These are phyloP conservation scores for Rhaphigaster nebulosa DNA, from an alignment of 2,888 invertebrate genomes.

Conservation along the genomic window DNA sequence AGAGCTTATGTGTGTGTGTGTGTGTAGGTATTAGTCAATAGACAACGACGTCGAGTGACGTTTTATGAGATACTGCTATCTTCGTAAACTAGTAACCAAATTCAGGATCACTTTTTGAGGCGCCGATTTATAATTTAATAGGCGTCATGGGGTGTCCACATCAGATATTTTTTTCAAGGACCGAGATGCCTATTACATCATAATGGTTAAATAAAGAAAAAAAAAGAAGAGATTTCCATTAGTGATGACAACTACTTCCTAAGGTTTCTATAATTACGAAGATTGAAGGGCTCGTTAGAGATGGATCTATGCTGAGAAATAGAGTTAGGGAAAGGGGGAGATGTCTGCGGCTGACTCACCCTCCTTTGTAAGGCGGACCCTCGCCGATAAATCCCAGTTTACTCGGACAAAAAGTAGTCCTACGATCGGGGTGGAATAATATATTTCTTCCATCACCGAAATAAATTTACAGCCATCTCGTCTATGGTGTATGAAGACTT, in stretches of 20 bases:
- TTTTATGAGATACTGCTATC: no score
- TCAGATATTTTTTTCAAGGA: no score
- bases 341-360: slow-evolving; percentile 46
- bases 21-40: no score
- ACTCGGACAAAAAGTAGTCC: slow-evolving; percentile 17
- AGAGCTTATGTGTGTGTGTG: no score
- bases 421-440: not conserved
- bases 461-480: slow-evolving; percentile 9
- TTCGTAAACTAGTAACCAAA: no score
- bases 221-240: not conserved
- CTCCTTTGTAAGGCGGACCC: not conserved
- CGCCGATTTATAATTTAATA: no score
- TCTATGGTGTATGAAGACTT: not conserved
- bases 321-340: slow-evolving; percentile 23
- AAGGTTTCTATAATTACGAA: slow-evolving; percentile 2
- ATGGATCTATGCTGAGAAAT: slow-evolving; percentile 43
- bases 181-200: no score
- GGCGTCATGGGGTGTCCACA: no score
- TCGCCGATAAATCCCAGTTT: slow-evolving; percentile 34
- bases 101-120: no score
- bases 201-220: not conserved
- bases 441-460: slow-evolving; percentile 3
- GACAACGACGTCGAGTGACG: no score
- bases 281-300: slow-evolving; percentile 1
- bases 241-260: not conserved